A percentile compares a stretch with the other conserved stretches of the same genome.
Evolutionary conservation across 2,888 invertebrate genomes (phyloP).

Genomic region (Morpho helenor): DNA sequence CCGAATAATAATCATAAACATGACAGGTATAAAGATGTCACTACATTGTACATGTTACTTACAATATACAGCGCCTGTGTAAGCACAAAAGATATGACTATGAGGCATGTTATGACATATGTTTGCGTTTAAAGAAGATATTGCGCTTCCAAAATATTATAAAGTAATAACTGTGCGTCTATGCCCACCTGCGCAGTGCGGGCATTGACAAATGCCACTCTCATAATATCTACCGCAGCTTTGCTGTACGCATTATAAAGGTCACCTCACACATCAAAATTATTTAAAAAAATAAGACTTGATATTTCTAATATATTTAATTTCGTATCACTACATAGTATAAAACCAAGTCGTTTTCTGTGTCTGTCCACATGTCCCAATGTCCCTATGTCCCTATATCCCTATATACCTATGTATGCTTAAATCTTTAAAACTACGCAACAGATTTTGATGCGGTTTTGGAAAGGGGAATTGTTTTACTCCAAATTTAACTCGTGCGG

Average conservation of each 20-base stretch:
- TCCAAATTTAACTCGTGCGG: too few relatives aligned
- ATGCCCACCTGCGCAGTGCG: conserved; percentile 61
- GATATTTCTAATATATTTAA: too few relatives aligned
- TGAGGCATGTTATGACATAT: conserved; percentile 15
- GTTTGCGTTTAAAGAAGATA: conserved; percentile 31
- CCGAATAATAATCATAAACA: conserved; percentile 1
- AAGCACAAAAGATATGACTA: conserved; percentile 11
- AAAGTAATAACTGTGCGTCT: conserved; percentile 56
- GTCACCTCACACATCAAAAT: not conserved
- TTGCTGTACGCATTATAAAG: conserved; percentile 21
- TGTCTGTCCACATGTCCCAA: too few relatives aligned
- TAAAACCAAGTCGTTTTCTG: too few relatives aligned
- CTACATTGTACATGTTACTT: conserved; percentile 19
- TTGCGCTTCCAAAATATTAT: conserved; percentile 59
- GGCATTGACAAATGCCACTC: conserved; percentile 66
- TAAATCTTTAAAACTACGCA: too few relatives aligned
- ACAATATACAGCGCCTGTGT: conserved; percentile 13
- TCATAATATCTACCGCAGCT: conserved; percentile 34
- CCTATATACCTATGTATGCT: too few relatives aligned
- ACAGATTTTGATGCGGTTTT: too few relatives aligned
- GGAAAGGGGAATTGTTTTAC: too few relatives aligned
- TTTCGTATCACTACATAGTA: too few relatives aligned
- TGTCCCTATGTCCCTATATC: too few relatives aligned
- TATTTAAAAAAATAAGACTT: not conserved
- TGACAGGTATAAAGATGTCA: conserved; percentile 36